Evolutionary conservation across 2,888 invertebrate species (phyloP), one percentile per base, ranked within the genome.

Genomic region (Thyatira batis): DNA sequence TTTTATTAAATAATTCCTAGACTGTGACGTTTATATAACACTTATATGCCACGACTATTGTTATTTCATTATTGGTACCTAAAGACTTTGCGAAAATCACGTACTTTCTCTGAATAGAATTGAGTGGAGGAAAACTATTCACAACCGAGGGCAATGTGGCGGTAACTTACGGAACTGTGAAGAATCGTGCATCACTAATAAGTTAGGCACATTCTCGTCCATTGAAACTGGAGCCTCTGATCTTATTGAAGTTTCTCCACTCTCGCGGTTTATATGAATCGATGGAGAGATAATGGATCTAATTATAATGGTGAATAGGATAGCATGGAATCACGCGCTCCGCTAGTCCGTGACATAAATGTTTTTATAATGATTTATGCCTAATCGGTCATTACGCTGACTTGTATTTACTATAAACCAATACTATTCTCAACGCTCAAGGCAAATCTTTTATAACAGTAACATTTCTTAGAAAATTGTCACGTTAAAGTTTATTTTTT

Each of bases 331-430:
- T 81, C 83, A 83, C 76, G 84, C 78, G 80, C 83, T 72, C 73
- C 71, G 60, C 52, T 73, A 73, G 86, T 76, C 87, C 87, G 74
- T 89, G 86, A 88, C 88, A 87, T 78, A 73, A 68, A 80, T 85
- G 74, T 69, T 84, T 80, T 81, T 71, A 71, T 69, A 68, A 69
- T 58, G 67, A 68, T 73, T 69, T 68, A 63, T 67, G 67, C 66
- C 63, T 74, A 77, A 75, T 73, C 66, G 63, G 61, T 77, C 71
- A 75, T 74, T 76, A 74, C 64, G 54, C 58, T 51, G 57, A 59
- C 55, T 65, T 61, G 53, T 53, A 11, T 61, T 67, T 69, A 66
- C 63, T 56, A 63, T 60, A 67, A 57, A 66, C 59, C 60, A 54
- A 49, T 60, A 51, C 48, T 55, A 53, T 59, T 55, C 54, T 51